Conservation (phyloP, 2,113 vertebrate genomes). For the Tupaia tana region DNA sequence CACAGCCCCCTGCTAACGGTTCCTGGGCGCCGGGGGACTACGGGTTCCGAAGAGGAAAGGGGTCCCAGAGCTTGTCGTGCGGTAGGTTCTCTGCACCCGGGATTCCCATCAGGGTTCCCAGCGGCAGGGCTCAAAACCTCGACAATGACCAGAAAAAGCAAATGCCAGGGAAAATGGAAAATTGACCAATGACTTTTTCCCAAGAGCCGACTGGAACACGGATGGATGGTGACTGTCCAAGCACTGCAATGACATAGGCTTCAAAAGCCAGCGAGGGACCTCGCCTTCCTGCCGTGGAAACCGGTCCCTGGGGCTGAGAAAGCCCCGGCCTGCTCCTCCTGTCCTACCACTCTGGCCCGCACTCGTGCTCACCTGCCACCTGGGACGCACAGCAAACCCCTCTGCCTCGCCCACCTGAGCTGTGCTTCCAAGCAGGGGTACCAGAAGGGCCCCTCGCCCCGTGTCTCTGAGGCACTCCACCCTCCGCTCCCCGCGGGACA, state of each 20-base stretch:
- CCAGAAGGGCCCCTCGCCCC: rapidly evolving
- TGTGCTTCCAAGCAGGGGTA: neutral
- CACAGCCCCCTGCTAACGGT: rapidly evolving
- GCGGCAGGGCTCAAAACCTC: too few relatives aligned
- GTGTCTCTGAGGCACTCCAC: rapidly evolving
- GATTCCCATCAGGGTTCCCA: too few relatives aligned
- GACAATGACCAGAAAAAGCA: neutral
- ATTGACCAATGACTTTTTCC: too few relatives aligned
- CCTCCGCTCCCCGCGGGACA: rapidly evolving
- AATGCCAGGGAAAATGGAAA: neutral
- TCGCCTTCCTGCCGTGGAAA: neutral
- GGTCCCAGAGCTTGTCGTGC: too few relatives aligned
- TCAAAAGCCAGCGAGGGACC: neutral
- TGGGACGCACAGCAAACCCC: rapidly evolving
- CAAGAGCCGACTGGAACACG: neutral
- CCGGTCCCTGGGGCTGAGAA: rapidly evolving
- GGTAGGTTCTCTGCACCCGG: too few relatives aligned
- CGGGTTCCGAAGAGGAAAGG: too few relatives aligned
- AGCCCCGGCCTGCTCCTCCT: too few relatives aligned
- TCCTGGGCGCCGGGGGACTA: neutral
- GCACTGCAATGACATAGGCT: neutral
- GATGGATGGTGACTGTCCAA: rapidly evolving
- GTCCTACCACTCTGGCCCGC: neutral
- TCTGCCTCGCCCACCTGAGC: neutral
- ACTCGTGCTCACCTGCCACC: neutral